Evolutionary conservation across 2,888 invertebrate genomes (phyloP).

Genomic region (Boloria euphrosyne): DNA sequence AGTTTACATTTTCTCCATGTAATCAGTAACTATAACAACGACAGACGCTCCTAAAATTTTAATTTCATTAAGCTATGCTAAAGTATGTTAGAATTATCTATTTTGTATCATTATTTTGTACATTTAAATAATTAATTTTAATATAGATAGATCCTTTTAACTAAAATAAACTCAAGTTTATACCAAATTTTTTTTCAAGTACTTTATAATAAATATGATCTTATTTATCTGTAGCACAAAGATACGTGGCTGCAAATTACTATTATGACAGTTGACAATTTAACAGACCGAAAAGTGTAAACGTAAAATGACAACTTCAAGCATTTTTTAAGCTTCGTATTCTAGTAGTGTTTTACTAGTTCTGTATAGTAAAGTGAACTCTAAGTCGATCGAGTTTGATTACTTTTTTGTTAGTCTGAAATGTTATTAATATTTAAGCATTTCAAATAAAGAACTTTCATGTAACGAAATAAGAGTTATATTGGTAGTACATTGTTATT

Average conservation of each 20-base stretch:
- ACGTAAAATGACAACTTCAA: neutral
- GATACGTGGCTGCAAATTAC: conserved; percentile 13
- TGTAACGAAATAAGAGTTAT: too few relatives aligned
- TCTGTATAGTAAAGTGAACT: conserved; percentile 1
- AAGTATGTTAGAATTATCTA: too few relatives aligned
- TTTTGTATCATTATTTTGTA: too few relatives aligned
- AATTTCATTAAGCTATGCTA: too few relatives aligned
- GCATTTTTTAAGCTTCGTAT: neutral
- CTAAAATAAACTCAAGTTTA: neutral
- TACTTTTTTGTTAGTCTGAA: too few relatives aligned
- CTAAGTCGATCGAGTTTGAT: too few relatives aligned
- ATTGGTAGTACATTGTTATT: neutral
- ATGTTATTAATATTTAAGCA: too few relatives aligned
- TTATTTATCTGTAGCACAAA: conserved; percentile 7
- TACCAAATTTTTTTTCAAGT: too few relatives aligned
- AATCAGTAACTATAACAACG: conserved; percentile 29
- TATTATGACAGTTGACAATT: conserved; percentile 17
- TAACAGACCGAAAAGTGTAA: conserved; percentile 1
- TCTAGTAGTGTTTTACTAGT: conserved; percentile 1
- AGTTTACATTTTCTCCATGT: conserved; percentile 28
- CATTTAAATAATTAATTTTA: too few relatives aligned
- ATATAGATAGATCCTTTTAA: too few relatives aligned
- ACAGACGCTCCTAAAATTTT: neutral
- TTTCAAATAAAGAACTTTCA: too few relatives aligned
- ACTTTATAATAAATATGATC: neutral